Conservation (phyloP, 1,140 invertebrate species). For the Pseudachorutes palmiensis region DNA sequence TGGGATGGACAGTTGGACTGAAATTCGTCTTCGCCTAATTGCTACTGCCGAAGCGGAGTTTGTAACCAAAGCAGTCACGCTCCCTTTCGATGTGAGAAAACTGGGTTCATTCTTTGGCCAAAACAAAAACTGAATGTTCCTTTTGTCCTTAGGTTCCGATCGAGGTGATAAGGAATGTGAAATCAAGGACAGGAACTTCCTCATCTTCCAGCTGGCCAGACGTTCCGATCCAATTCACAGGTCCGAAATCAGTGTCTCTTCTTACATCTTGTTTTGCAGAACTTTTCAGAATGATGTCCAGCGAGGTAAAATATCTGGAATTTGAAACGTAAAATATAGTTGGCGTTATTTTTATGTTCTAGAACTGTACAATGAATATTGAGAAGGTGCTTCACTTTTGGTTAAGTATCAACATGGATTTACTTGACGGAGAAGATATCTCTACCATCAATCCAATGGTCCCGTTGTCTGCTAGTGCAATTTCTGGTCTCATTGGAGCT, state of each 20-base stretch:
- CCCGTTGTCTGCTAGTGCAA: constrained; percentile 35
- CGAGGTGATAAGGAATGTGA: constrained; percentile 23
- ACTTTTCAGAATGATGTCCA: constrained; percentile 36
- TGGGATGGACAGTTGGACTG: constrained; percentile 38
- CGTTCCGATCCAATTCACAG: neutral
- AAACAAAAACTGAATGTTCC: no score
- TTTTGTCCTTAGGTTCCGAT: constrained; percentile 18
- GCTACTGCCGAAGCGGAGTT: constrained; percentile 37
- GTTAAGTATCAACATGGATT: constrained; percentile 39
- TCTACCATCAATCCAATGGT: constrained; percentile 36
- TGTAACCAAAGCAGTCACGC: constrained; percentile 23
- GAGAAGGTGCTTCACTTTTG: constrained; percentile 39
- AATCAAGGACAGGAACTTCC: neutral
- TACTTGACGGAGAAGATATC: constrained; percentile 26
- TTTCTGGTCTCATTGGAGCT: constrained; percentile 36
- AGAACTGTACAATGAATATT: constrained; percentile 35
- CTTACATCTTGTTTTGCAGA: constrained; percentile 28
- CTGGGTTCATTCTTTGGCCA: neutral
- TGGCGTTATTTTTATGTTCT: constrained; percentile 16
- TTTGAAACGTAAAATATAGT: neutral
- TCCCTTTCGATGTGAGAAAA: constrained; percentile 22
- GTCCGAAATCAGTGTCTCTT: constrained; percentile 21
- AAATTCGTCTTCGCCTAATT: constrained; percentile 40
- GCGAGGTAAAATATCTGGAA: constrained; percentile 26
- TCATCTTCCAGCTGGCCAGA: no score